Conservation (phyloP, 1,140 invertebrate genomes). For the Stegodyphus mimosarum region DNA sequence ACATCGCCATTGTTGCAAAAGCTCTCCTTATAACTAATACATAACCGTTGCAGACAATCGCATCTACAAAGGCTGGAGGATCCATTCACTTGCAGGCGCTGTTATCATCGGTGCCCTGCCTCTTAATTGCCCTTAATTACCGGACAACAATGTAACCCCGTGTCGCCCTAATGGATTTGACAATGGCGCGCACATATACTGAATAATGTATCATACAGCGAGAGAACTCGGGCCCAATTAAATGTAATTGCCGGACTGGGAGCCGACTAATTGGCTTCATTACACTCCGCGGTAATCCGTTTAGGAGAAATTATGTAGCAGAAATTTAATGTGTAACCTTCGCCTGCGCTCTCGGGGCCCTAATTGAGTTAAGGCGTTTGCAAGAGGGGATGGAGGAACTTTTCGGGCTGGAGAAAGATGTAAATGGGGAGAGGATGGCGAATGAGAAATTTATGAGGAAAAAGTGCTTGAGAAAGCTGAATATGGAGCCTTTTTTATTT, state of each 20-base stretch:
- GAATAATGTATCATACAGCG: conserved; percentile 60
- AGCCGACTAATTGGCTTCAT: conserved; percentile 59
- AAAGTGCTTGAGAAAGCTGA: no score
- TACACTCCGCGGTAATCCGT: conserved; percentile 55
- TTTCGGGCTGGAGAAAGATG: neutral
- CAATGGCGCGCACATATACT: conserved; percentile 56
- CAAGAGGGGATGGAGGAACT: neutral
- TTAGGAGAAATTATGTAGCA: conserved; percentile 59
- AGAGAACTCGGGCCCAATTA: conserved; percentile 47
- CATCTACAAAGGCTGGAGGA: conserved; percentile 26
- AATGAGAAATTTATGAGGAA: no score
- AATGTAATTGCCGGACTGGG: conserved; percentile 59
- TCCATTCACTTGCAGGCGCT: neutral
- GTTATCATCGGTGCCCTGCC: conserved; percentile 43
- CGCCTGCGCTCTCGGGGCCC: conserved; percentile 1
- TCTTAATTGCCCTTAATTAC: conserved; percentile 61
- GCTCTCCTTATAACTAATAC: conserved; percentile 54
- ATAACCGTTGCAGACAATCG: conserved; percentile 35
- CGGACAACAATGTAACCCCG: conserved; percentile 60
- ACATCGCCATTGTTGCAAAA: neutral
- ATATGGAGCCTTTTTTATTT: no score
- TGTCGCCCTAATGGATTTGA: conserved; percentile 60
- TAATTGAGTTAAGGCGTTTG: conserved; percentile 58
- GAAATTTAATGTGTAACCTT: conserved; percentile 60
- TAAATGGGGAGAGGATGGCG: neutral